Evolutionary conservation across 2,113 vertebrate genomes (phyloP).

Genomic region (Cettia cetti): DNA sequence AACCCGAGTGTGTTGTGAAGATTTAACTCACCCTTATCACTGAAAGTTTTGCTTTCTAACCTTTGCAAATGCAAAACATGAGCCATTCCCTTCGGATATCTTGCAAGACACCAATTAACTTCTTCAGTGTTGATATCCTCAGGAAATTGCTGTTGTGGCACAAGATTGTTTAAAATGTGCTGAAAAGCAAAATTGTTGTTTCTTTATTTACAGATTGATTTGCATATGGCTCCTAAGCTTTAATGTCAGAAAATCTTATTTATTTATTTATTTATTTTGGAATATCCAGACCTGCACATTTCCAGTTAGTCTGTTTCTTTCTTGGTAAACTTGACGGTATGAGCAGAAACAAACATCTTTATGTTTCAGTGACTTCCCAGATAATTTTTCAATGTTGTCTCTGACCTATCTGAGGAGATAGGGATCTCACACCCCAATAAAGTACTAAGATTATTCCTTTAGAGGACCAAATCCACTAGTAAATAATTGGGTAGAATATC

Average conservation of each 20-base stretch:
- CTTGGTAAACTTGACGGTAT: not conserved
- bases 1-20: not conserved
- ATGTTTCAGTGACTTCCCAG: not conserved
- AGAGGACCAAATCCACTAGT: not conserved
- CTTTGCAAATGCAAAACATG: not conserved
- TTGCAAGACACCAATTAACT: constrained; percentile 13
- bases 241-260: not conserved
- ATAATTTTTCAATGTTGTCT: not conserved
- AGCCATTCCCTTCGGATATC: not conserved
- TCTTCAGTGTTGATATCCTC: not conserved
- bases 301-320: not conserved
- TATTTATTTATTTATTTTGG: not conserved
- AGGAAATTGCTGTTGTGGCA: constrained; percentile 19
- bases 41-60: not conserved
- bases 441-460: not conserved
- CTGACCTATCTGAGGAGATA: not conserved
- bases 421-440: not conserved
- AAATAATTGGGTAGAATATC: not conserved
- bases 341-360: not conserved
- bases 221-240: not conserved
- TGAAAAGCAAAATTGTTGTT: not conserved
- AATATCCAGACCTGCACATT: not conserved
- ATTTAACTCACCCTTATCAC: not conserved
- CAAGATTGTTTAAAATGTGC: not conserved
- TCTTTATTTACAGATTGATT: not conserved